Base-by-base conservation (phyloP, 2,113 vertebrate species). In the Cygnus atratus region DNA sequence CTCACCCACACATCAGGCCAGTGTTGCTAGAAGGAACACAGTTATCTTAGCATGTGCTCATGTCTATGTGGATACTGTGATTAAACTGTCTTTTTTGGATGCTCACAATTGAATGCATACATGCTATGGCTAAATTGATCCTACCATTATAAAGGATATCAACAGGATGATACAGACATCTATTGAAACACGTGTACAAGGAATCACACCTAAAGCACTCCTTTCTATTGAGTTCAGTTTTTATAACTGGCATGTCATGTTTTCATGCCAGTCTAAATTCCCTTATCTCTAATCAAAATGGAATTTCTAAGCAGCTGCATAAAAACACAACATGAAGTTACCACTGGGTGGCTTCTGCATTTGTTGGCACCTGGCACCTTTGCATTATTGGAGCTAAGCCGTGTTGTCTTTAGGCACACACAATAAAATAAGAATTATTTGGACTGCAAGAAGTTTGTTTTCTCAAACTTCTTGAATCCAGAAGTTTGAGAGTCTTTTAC, bases 111-210 rank as follows among this genome's bases (percentile, higher is more conserved):
- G 55, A 50, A 24, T 7, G 14, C 0, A 1, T 21, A 4, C 11
- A 1, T 1, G 18, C 6, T 39, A 3, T 3, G 41, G 33, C 18
- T 46, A 39, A 39, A 58, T 2, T 2, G 26, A 14, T 7, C 39
- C 59, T 29, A 6, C n/a, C 31, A 41, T 35, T 17, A 9, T 46
- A 4, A 59, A 16, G 25, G 33, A 18, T 2, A 21, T 26, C 19
- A 9, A 2, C 13, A 25, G 74, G 19, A 5, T 5, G 52, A 16
- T 5, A 15, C 8, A 16, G 59, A 14, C 41, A 25, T 18, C 20
- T 24, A 2, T 25, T 10, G 62, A 44, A 46, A 25, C 3, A 3
- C 1, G 0, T 25, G 15, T 3, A 1, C 11, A 1, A 41, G 25
- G 73, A 46, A 13, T 74, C 48, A 5, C 48, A 13, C 21, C 78